A percentile compares a stretch with the other conserved stretches of the same genome.
Conservation (phyloP, 2,797 vertebrate genomes). For the Danio choprae region DNA sequence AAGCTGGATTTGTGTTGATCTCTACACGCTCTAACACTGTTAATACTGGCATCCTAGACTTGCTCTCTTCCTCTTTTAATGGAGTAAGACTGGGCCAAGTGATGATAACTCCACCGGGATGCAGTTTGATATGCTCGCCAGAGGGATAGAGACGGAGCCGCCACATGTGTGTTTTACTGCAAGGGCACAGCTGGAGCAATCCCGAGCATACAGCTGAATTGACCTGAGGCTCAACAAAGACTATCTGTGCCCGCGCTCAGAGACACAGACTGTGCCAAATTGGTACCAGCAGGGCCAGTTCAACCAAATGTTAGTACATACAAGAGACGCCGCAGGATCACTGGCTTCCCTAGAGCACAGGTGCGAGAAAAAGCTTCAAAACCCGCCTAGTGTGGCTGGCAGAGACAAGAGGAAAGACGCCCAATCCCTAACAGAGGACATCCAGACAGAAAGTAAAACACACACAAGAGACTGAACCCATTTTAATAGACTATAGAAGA, state of each 20-base stretch:
- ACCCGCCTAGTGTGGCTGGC: not conserved
- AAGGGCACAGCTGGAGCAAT: conserved; percentile 34
- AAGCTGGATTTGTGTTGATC: conserved; percentile 51
- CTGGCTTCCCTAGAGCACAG: conserved; percentile 21
- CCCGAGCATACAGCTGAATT: conserved; percentile 26
- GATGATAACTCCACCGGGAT: conserved; percentile 25
- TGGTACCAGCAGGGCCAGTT: conserved; percentile 16
- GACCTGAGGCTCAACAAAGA: conserved; percentile 45
- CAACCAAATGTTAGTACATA: conserved; percentile 24
- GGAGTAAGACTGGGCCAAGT: conserved; percentile 13
- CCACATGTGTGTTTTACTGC: conserved; percentile 38
- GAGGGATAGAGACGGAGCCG: conserved; percentile 4
- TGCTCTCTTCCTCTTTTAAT: conserved; percentile 40
- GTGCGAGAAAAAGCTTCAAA: conserved; percentile 23
- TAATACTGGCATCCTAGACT: conserved; percentile 36
- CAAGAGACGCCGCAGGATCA: conserved; percentile 1
- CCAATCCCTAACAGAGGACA: conserved; percentile 19
- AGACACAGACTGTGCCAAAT: conserved; percentile 22
- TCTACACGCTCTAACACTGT: conserved; percentile 43
- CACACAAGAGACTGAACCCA: not conserved
- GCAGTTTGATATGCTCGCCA: conserved; percentile 25
- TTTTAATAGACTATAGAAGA: conserved; percentile 17
- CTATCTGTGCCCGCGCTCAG: conserved; percentile 17
- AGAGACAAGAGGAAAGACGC: not conserved
- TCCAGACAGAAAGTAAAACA: conserved; percentile 16